Evolutionary conservation across 2,888 invertebrate species (phyloP), one percentile per base, ranked within the genome.

Genomic region (Cephus pulcher): DNA sequence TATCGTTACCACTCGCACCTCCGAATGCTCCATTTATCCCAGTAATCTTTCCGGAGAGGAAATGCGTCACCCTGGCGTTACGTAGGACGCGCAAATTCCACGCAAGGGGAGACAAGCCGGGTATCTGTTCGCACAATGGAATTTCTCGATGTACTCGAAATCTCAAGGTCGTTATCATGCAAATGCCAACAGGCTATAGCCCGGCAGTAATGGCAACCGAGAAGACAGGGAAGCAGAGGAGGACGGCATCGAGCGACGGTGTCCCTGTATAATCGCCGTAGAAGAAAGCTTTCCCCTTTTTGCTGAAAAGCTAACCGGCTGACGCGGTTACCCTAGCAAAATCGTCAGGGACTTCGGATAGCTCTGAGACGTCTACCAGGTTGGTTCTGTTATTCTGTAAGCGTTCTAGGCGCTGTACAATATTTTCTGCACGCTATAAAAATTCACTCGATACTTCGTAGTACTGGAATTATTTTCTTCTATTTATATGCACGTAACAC

Each of bases 101-200:
- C 23, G 56, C 56, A 9, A 23, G 56, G 56, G 56, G 56, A 56
- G 56, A 56, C 23, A 56, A 23, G 23, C 56, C 56, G 23, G 6
- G 23, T 56, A 56, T 56, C 15, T 56, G 23, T 23, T 71, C 32
- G 71, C 1, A 71, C 71, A 71, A 71, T 71, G 71, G 33, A 71
- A 71, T 71, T 71, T 71, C 32, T 71, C 71, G 71, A 71, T 32
- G 71, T 33, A 71, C 32, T 32, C 32, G 32, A 71, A 71, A 71
- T 71, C 71, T 71, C 71, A 33, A 32, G 71, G 71, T 71, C 71
- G 71, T 71, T 71, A 33, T 71, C 71, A 71, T 71, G 71, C 33
- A 71, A 71, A 71, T 71, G 56, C 71, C 71, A 33, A 71, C 71
- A 71, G 33, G 9, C 32, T 33, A 32, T 71, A 30, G 33, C 71